Conservation (phyloP, 1,140 invertebrate genomes). For the Solenopsis invicta region DNA sequence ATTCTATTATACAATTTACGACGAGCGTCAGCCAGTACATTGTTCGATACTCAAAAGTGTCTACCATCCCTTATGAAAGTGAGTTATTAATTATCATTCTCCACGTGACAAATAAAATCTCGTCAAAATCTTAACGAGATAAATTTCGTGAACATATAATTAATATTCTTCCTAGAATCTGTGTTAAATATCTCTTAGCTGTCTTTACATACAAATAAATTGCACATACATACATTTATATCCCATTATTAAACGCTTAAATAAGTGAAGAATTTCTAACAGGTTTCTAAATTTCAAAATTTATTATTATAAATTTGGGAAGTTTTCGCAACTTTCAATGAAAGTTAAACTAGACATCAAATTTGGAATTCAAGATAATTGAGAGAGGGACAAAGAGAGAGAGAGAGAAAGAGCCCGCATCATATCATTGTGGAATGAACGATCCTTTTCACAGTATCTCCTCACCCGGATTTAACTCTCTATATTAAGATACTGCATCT, state of each 20-base stretch:
- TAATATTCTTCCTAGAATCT: neutral
- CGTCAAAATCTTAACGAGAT: neutral
- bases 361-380: neutral
- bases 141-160: neutral
- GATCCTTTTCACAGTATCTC: neutral
- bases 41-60: constrained; percentile 38
- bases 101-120: neutral
- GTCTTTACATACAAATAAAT: neutral
- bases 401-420: neutral
- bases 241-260: neutral
- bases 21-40: constrained; percentile 12
- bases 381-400: neutral
- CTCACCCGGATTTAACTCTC: neutral
- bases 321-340: neutral
- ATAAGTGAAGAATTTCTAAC: neutral
- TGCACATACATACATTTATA: neutral
- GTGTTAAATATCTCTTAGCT: neutral
- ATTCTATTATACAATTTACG: constrained; percentile 54
- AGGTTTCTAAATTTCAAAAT: neutral
- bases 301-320: neutral
- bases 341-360: neutral
- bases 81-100: neutral
- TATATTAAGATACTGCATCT: neutral
- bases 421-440: neutral
- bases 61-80: neutral